phyloP scores from a whole-genome alignment of 2,113 vertebrate genomes.

The Procavia capensis region DNA sequence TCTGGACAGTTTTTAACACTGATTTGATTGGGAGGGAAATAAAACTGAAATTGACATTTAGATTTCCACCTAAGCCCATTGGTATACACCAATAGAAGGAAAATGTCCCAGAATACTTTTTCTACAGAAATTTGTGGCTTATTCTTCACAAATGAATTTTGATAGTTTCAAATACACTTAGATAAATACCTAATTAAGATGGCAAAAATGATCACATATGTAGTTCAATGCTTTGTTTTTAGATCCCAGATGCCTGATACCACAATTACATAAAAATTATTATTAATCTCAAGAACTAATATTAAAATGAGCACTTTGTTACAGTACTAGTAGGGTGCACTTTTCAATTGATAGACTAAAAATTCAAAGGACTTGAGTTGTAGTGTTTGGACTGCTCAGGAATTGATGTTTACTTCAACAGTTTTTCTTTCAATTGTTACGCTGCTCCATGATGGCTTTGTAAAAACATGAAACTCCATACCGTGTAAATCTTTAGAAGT shows the following conservation, averaged over 20 bases:
- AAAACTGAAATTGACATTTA: constrained; percentile 24
- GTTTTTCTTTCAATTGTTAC: constrained; percentile 40
- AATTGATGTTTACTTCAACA: constrained; percentile 17
- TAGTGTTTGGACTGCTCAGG: background rate
- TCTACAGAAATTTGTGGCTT: background rate
- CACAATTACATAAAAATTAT: constrained; percentile 14
- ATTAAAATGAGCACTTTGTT: constrained; percentile 6
- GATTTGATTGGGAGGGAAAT: background rate
- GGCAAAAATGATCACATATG: background rate
- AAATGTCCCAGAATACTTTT: background rate
- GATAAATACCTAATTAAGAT: background rate
- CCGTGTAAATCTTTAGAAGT: constrained; percentile 27
- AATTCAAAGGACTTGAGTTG: background rate
- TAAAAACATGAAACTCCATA: background rate
- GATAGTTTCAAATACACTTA: constrained; percentile 14
- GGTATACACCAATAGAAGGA: background rate
- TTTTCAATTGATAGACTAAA: constrained; percentile 20
- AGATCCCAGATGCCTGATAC: background rate
- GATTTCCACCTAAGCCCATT: background rate
- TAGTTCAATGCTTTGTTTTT: background rate
- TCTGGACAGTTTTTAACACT: background rate
- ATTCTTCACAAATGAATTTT: constrained; percentile 32
- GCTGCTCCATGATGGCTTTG: background rate
- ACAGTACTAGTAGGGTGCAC: background rate
- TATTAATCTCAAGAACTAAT: constrained; percentile 6